Evolutionary conservation across 2,888 invertebrate species (phyloP), one percentile per base, ranked within the genome.

Genomic region (Sphaerophoria rueppellii): DNA sequence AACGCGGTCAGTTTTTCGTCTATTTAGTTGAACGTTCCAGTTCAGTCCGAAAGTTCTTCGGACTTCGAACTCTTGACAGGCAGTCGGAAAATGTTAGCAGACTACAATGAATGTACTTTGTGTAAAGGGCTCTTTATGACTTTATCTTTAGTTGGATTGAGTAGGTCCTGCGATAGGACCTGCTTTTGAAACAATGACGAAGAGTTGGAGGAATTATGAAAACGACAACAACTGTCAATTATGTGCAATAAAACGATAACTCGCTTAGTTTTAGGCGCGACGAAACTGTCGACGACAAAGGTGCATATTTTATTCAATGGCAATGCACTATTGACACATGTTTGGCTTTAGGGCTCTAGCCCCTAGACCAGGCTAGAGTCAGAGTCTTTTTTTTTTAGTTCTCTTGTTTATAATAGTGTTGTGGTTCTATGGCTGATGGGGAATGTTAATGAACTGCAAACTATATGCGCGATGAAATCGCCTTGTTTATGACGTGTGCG

Each of bases 401-500:
- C 43, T 43, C 24, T 43, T 63, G 34, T 63, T 48, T 32, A 6
- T 58, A 9, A 4, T 24, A 4, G 5, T 16, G 34, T 11, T 43
- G 12, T 60, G 40, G 6, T 6, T 40, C 6, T 16, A 50, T 2
- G 4, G 5, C 16, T 58, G 24, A 40, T 11, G 48, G 69, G 54
- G 57, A 43, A 43, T 81, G 85, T 77, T 85, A 85, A 85, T 85
- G 85, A 85, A 85, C 85, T 85, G 85, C 80, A 81, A 85, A 85
- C 69, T 81, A 85, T 85, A 77, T 83, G 67, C 79, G 79, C 79
- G 79, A 83, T 83, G 79, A 83, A 76, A 80, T 85, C 72, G 60
- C 50, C 35, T 60, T 61, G 35, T 65, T 55, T 35, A 35, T 37
- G 55, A 24, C 24, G 24, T 24, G 24, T 24, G 71, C 4, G 60